Percentiles rank a stretch among this genome's conserved stretches.
Evolutionary conservation across 2,888 invertebrate genomes (phyloP).

Genomic region (Rhagonycha fulva): DNA sequence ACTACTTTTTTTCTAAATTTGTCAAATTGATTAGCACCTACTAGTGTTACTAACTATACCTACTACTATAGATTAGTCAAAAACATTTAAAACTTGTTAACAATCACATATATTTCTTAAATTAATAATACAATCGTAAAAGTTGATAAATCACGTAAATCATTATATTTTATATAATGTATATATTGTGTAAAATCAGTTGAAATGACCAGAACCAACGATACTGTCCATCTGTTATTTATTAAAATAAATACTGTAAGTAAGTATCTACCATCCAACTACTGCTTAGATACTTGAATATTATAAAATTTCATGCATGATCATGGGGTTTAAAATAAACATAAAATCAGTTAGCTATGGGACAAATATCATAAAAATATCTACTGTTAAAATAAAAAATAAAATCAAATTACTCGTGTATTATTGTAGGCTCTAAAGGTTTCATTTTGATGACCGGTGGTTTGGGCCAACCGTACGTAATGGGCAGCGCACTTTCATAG

Average conservation of each 20-base stretch:
- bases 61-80: neutral
- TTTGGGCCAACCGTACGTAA: conserved; percentile 66
- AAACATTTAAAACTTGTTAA: neutral
- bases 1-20: neutral
- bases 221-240: conserved; percentile 12
- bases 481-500: conserved; percentile 79
- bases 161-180: neutral
- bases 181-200: conserved; percentile 5
- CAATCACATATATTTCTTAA: conserved; percentile 1
- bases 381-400: neutral
- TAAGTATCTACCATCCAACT: neutral
- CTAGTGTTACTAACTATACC: neutral
- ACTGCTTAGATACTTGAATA: neutral
- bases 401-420: conserved; percentile 39
- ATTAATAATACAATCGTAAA: neutral
- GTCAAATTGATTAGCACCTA: neutral
- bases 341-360: neutral
- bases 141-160: neutral
- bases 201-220: conserved; percentile 20
- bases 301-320: neutral
- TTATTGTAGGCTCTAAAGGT: conserved; percentile 46
- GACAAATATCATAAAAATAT: neutral
- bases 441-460: conserved; percentile 46
- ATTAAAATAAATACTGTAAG: neutral
- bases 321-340: neutral